Evolutionary conservation across 1,140 invertebrate genomes (phyloP), one percentile per base, ranked within the genome.

Genomic region (Microvelia longipes): DNA sequence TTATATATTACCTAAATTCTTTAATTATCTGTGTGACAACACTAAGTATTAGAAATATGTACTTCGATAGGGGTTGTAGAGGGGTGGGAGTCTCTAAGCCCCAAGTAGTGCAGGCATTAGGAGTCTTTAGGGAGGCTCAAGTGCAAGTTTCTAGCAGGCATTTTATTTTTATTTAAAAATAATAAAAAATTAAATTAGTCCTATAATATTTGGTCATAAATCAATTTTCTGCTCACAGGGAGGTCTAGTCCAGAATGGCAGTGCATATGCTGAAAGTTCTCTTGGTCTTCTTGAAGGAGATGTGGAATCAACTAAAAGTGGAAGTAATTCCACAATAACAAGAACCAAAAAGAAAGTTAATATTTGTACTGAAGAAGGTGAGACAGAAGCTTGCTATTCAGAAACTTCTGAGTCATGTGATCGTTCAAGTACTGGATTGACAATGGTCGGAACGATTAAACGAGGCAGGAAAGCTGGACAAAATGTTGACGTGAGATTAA

Each of bases 361-460:
- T 66, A 86, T 85, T 76, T 80, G 82, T 2, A 81, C 84, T 13
- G 84, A 84, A n/a, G 72, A 75, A 66, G 30, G 69, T 15, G 70
- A 73, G 30, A 75, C 72, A 35, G 69, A 76, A 29, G 72, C 73
- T 28, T 68, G 74, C 62, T 68, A 68, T 60, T 76, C 75, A 14
- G 72, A 75, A 71, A 74, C 74, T 14, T 76, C 75, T 13, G 75
- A 76, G 64, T 75, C 74, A 14, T 72, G 70, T 24, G 75, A 76
- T 65, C 70, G 73, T n/a, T 75, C 74, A 15, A 76, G 74, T 27
- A 74, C 69, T 35, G 70, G 66, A n/a, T 70, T 87, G 28, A 86
- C 85, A 13, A 85, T 87, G 84, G 88, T 87, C 5, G 88, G 88
- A 24, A 90, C 87, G 19, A 87, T 90, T 2, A 88, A 87, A 75